Percentiles rank a stretch among this genome's conserved stretches.
phyloP scores from a whole-genome alignment of 2,888 invertebrate species.

The Griposia aprilina region DNA sequence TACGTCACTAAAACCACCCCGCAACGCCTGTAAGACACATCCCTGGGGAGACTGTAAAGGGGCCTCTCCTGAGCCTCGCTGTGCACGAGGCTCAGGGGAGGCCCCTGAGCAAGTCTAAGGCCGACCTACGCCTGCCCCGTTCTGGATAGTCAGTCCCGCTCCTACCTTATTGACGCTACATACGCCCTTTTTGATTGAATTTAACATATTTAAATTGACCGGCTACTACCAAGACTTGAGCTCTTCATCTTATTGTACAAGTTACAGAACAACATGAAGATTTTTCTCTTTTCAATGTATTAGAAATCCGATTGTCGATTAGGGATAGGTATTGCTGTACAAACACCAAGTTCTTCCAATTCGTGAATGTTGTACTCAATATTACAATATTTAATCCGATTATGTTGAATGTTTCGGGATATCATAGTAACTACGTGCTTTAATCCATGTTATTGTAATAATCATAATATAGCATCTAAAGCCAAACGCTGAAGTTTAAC shows the following conservation, averaged over 20 bases:
- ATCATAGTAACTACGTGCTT: background rate
- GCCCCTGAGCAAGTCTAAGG: too few species aligned
- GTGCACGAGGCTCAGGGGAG: too few species aligned
- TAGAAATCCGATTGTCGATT: background rate
- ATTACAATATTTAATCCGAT: background rate
- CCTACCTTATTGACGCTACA: background rate
- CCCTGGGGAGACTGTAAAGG: too few species aligned
- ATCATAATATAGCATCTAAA: background rate
- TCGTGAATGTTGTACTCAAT: background rate
- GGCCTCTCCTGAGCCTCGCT: too few species aligned
- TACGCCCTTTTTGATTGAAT: background rate
- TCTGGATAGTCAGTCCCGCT: background rate
- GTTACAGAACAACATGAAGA: background rate
- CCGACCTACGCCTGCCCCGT: background rate
- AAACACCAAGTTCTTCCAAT: background rate
- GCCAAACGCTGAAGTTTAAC: slow-evolving; percentile 30
- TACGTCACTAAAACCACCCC: too few species aligned
- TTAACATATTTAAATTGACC: background rate
- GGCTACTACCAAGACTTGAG: background rate
- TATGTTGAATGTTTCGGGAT: background rate
- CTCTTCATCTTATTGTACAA: background rate
- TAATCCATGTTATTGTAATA: background rate
- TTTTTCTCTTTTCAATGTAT: background rate
- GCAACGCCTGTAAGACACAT: too few species aligned
- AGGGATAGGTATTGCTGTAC: background rate